phyloP scores from a whole-genome alignment of 2,888 invertebrate genomes.

The Cenopis cana region DNA sequence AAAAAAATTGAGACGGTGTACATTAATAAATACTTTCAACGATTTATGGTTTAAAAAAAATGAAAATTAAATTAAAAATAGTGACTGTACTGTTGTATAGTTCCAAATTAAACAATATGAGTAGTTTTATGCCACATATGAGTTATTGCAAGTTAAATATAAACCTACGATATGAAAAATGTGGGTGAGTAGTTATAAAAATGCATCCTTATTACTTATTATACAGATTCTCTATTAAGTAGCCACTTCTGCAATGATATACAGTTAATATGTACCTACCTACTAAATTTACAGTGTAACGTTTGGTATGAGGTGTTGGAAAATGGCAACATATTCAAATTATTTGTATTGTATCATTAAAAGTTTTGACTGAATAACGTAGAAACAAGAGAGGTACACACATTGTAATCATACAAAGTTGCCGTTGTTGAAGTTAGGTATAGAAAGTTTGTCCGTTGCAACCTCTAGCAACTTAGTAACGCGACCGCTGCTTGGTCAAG shows the following conservation, averaged over 20 bases:
- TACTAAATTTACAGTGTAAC: not conserved
- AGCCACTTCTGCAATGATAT: too few relatives aligned
- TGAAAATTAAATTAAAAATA: too few relatives aligned
- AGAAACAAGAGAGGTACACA: constrained; percentile 5
- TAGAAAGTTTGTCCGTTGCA: constrained; percentile 52
- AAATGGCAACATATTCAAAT: not conserved
- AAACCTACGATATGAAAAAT: too few relatives aligned
- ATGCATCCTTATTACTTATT: not conserved
- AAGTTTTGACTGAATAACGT: constrained; percentile 20
- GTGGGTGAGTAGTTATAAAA: not conserved
- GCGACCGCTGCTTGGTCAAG: constrained; percentile 57
- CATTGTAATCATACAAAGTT: constrained; percentile 22
- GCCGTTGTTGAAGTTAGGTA: constrained; percentile 35
- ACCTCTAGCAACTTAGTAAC: constrained; percentile 52
- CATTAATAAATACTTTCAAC: too few relatives aligned
- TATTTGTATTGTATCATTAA: constrained; percentile 19
- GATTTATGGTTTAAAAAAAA: too few relatives aligned
- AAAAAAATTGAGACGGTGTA: too few relatives aligned
- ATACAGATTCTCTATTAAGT: not conserved
- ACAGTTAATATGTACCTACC: too few relatives aligned
- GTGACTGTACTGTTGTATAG: too few relatives aligned
- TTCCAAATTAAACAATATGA: too few relatives aligned
- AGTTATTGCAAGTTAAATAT: too few relatives aligned
- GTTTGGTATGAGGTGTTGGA: constrained; percentile 35
- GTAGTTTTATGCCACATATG: too few relatives aligned